phyloP scores from a whole-genome alignment of 2,113 vertebrate species.

The Mirounga angustirostris region DNA sequence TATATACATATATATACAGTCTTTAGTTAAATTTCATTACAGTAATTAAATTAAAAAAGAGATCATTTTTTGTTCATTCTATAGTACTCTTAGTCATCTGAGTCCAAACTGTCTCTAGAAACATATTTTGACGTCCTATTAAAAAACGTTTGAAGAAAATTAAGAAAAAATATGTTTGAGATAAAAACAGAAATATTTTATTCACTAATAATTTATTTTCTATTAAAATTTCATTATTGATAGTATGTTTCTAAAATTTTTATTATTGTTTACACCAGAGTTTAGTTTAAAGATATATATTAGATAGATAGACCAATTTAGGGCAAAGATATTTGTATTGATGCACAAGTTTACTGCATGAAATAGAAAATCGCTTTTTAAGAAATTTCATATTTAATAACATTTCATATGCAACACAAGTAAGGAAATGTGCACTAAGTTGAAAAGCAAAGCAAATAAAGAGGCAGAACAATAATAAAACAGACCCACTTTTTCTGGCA shows the following conservation, averaged over 20 bases:
- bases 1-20: not conserved
- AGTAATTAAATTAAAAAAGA: not conserved
- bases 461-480: not conserved
- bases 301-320: not conserved
- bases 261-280: not conserved
- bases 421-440: not conserved
- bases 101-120: not conserved
- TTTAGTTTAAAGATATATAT: not conserved
- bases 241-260: not conserved
- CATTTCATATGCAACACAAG: not conserved
- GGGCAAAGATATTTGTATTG: not conserved
- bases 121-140: not conserved
- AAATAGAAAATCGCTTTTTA: not conserved
- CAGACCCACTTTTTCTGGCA: not conserved
- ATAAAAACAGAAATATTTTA: not conserved
- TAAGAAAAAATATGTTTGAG: not conserved
- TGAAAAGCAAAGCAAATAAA: not conserved
- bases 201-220: not conserved
- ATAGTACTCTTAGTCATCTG: not conserved
- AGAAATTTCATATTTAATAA: not conserved
- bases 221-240: not conserved
- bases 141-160: not conserved
- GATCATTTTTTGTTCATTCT: not conserved
- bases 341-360: not conserved
- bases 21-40: not conserved